A percentile compares a stretch with the other conserved stretches of the same genome.
phyloP scores from a whole-genome alignment of 2,888 invertebrate species.

The Epinotia ramella region DNA sequence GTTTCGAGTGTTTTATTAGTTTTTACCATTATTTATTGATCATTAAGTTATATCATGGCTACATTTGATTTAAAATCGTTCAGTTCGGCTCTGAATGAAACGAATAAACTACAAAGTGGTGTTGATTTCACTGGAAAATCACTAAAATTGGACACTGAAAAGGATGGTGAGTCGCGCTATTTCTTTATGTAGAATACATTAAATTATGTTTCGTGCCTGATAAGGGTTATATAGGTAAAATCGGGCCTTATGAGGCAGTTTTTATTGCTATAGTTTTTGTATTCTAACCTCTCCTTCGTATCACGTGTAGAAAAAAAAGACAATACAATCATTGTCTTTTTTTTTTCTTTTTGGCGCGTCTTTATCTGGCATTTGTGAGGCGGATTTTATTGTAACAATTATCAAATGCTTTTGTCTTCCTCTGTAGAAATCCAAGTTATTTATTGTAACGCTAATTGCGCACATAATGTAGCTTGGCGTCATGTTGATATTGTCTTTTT shows the following conservation, averaged over 20 bases:
- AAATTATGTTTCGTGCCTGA: not conserved
- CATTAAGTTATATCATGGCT: slow-evolving; percentile 66
- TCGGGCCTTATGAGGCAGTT: not conserved
- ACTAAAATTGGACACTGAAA: slow-evolving; percentile 90
- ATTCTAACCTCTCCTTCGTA: slow-evolving; percentile 4
- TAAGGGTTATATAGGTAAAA: not conserved
- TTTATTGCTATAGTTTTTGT: slow-evolving; percentile 21
- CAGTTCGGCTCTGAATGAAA: slow-evolving; percentile 74
- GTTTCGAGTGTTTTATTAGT: slow-evolving; percentile 53
- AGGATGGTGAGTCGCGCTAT: slow-evolving; percentile 88
- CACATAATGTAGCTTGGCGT: too few species aligned
- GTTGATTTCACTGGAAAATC: slow-evolving; percentile 93
- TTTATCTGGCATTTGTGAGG: not conserved
- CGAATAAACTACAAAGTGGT: slow-evolving; percentile 82
- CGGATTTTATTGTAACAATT: too few species aligned
- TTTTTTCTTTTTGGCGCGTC: slow-evolving; percentile 9
- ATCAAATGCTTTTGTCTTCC: not conserved
- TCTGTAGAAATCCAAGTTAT: not conserved
- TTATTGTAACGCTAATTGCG: too few species aligned
- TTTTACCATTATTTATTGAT: slow-evolving; percentile 48
- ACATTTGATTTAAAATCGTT: slow-evolving; percentile 85
- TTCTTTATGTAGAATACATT: slow-evolving; percentile 8
- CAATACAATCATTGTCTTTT: too few species aligned
- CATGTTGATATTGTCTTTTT: too few species aligned
- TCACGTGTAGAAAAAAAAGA: slow-evolving; percentile 30